These are phyloP conservation scores for Orchestia grillus DNA, from an alignment of 1,140 invertebrate genomes.

Conservation along the genomic window DNA sequence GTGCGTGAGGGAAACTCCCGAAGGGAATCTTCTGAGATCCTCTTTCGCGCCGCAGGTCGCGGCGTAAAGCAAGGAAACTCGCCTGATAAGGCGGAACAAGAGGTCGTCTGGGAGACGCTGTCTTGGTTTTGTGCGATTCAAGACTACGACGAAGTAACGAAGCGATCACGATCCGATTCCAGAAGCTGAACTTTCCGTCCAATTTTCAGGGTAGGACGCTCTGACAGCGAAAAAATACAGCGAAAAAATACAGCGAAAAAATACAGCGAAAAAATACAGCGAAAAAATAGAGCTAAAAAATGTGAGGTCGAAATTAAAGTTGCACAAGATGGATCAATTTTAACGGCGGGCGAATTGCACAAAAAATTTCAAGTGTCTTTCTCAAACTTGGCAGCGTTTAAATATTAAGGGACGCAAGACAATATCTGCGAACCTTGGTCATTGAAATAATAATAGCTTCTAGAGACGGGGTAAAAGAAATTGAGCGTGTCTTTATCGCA, in stretches of 20 bases:
- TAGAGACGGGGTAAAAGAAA: not conserved
- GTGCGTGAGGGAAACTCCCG: not conserved
- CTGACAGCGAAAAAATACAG: too few species aligned
- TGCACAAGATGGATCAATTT: not conserved
- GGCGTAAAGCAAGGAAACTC: not conserved
- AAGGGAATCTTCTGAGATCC: not conserved
- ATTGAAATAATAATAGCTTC: not conserved
- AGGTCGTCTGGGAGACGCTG: not conserved
- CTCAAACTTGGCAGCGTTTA: not conserved
- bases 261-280: too few species aligned
- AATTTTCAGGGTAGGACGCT: not conserved
- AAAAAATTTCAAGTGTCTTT: not conserved
- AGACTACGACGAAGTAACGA: not conserved
- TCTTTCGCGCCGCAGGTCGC: not conserved
- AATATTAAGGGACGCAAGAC: not conserved
- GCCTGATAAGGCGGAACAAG: not conserved
- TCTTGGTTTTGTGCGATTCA: not conserved
- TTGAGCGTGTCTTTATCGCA: not conserved
- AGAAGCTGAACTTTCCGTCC: not conserved
- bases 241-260: too few species aligned
- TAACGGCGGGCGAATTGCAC: not conserved
- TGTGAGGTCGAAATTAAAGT: not conserved
- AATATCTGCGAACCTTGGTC: not conserved
- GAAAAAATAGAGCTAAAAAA: too few species aligned
- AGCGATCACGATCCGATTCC: not conserved